Conservation (phyloP, 1,140 invertebrate species). For the Coboldia fuscipes region DNA sequence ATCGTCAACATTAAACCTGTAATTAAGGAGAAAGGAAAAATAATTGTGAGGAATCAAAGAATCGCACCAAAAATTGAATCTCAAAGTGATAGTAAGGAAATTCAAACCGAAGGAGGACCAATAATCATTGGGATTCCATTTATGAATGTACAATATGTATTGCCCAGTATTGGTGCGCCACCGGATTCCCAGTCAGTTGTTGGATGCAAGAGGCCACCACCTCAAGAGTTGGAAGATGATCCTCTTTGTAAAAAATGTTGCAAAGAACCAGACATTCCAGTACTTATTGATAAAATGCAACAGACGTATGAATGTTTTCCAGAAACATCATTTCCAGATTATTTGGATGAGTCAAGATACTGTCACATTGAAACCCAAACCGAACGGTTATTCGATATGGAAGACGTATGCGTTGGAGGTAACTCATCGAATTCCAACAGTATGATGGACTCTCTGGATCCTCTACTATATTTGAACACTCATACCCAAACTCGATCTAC, state of each 20-base stretch:
- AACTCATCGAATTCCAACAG: constrained; percentile 9
- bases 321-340: neutral
- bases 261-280: neutral
- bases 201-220: too few relatives aligned
- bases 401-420: too few relatives aligned
- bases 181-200: too few relatives aligned
- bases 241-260: neutral
- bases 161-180: too few relatives aligned
- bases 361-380: constrained; percentile 25
- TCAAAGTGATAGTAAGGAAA: constrained; percentile 5
- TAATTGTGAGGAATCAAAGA: neutral
- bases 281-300: neutral
- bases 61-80: constrained; percentile 1
- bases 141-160: too few relatives aligned
- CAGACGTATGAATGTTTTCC: neutral
- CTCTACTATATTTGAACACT: constrained; percentile 28
- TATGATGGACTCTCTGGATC: constrained; percentile 22
- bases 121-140: too few relatives aligned
- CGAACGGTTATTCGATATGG: constrained; percentile 2
- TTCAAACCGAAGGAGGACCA: neutral
- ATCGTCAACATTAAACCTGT: neutral
- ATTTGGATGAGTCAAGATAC: too few relatives aligned
- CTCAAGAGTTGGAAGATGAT: neutral
- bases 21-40: neutral
- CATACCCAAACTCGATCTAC: constrained; percentile 37